phyloP scores from a whole-genome alignment of 2,113 vertebrate genomes.

The Tiliqua scincoides region DNA sequence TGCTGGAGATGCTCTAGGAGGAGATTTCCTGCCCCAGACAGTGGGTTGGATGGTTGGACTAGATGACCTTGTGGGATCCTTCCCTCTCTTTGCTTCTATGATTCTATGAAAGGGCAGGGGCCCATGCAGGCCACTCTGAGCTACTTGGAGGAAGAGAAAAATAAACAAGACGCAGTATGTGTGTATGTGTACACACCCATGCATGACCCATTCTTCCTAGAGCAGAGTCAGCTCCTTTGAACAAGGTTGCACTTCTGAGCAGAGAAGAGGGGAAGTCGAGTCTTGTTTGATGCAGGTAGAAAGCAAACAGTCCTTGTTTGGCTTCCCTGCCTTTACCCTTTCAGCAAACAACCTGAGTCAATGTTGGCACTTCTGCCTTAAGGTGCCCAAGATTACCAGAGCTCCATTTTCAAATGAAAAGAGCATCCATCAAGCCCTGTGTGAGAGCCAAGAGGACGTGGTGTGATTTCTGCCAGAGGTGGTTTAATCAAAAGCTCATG shows the following conservation, averaged over 20 bases:
- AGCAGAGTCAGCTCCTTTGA: background rate
- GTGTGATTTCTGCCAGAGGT: background rate
- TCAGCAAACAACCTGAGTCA: conserved; percentile 37
- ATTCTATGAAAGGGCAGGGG: too few species aligned
- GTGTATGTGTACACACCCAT: background rate
- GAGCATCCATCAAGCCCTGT: background rate
- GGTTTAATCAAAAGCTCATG: background rate
- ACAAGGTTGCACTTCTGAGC: conserved; percentile 19
- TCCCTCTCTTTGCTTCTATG: too few species aligned
- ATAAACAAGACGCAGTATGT: too few species aligned
- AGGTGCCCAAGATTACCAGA: background rate
- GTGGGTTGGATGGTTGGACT: too few species aligned
- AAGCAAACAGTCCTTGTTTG: conserved; percentile 60
- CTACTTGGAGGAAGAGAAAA: too few species aligned
- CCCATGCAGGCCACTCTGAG: too few species aligned
- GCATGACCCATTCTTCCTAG: background rate
- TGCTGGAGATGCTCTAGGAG: too few species aligned
- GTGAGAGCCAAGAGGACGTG: background rate
- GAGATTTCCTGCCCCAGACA: too few species aligned
- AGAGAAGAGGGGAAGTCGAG: conserved; percentile 21
- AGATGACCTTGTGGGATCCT: too few species aligned
- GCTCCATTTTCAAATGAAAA: background rate
- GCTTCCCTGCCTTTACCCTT: conserved; percentile 57
- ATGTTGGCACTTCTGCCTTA: conserved; percentile 22
- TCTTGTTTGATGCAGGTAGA: conserved; percentile 53